phyloP scores from a whole-genome alignment of 2,888 invertebrate species.

The Orthosia incerta region DNA sequence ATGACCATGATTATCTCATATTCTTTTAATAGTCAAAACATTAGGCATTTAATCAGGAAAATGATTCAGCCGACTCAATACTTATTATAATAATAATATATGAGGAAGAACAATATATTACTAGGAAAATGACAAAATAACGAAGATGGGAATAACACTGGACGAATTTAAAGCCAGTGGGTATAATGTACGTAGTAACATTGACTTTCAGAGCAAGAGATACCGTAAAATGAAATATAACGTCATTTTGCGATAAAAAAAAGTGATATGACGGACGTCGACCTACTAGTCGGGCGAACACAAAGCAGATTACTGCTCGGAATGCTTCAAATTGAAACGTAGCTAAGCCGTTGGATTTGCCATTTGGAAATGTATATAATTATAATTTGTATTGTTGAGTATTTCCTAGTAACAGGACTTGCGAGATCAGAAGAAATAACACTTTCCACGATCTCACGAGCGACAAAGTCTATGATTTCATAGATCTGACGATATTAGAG shows the following conservation, averaged over 20 bases:
- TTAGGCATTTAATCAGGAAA: slow-evolving; percentile 39
- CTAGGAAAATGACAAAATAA: background rate
- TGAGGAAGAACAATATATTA: background rate
- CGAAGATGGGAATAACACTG: background rate
- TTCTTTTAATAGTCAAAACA: slow-evolving; percentile 36
- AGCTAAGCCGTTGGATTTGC: background rate
- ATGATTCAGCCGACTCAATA: slow-evolving; percentile 26
- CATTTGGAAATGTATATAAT: too few species aligned
- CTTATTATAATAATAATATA: too few species aligned
- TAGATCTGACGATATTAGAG: background rate
- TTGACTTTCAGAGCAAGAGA: background rate
- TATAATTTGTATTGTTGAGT: too few species aligned
- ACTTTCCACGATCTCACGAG: background rate
- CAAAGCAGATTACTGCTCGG: background rate
- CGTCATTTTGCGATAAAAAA: background rate
- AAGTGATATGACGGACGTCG: background rate
- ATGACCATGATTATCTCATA: slow-evolving; percentile 19
- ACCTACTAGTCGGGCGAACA: background rate
- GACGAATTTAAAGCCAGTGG: background rate
- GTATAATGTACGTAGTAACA: background rate
- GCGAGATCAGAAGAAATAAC: background rate
- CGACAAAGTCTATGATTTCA: background rate
- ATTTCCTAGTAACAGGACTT: background rate
- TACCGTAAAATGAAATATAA: background rate
- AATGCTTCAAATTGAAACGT: background rate